These are phyloP conservation scores for Acronicta psi DNA, from an alignment of 2,888 invertebrate species.

Conservation along the genomic window DNA sequence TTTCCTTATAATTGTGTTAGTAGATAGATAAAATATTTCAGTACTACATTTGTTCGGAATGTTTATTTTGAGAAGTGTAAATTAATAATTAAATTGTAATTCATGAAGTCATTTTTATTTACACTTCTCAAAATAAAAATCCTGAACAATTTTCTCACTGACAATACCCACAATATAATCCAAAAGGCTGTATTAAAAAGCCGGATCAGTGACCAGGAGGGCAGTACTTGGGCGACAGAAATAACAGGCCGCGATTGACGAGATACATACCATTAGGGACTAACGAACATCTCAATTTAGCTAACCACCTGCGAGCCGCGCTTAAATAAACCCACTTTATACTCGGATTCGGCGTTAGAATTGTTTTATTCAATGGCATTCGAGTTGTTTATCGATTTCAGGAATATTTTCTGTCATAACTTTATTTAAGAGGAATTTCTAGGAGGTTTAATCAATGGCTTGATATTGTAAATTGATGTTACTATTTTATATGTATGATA, in stretches of 20 bases:
- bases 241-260: constrained; percentile 75
- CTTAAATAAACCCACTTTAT: constrained; percentile 54
- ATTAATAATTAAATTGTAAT: too few species aligned
- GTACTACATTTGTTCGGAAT: too few species aligned
- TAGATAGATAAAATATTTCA: too few species aligned
- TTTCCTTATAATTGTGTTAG: too few species aligned
- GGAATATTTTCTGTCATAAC: constrained; percentile 6
- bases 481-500: too few species aligned
- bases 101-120: too few species aligned
- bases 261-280: constrained; percentile 80
- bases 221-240: constrained; percentile 68
- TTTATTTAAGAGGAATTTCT: background rate
- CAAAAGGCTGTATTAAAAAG: constrained; percentile 53
- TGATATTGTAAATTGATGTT: too few species aligned
- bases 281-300: constrained; percentile 84
- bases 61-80: too few species aligned
- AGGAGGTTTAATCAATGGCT: too few species aligned
- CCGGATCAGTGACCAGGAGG: constrained; percentile 44
- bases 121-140: background rate
- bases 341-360: constrained; percentile 45
- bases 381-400: background rate
- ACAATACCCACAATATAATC: constrained; percentile 44
- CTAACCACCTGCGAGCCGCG: constrained; percentile 70
- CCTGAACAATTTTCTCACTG: constrained; percentile 3
- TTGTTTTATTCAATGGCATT: constrained; percentile 38